A percentile compares a stretch with the other conserved stretches of the same genome.
Conservation (phyloP, 2,888 invertebrate genomes). For the Nudaria mundana region DNA sequence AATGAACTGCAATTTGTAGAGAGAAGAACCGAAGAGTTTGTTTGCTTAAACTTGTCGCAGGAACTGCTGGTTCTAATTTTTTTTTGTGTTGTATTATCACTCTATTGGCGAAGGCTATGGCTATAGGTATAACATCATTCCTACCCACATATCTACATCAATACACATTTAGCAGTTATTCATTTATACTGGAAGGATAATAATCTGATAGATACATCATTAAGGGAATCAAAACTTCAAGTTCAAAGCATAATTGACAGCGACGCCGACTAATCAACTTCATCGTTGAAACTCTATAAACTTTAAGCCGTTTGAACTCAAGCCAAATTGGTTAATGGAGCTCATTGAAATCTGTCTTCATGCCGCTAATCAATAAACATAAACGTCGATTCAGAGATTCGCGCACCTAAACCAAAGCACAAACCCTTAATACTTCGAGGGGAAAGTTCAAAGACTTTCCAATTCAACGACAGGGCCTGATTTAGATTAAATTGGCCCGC, state of each 20-base stretch:
- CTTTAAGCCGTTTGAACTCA: conserved; percentile 58
- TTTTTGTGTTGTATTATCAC: too few species aligned
- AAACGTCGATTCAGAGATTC: conserved; percentile 67
- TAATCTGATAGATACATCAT: conserved; percentile 3
- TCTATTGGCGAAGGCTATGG: too few species aligned
- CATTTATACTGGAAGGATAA: too few species aligned
- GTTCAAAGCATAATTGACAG: conserved; percentile 32
- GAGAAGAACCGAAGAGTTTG: too few species aligned
- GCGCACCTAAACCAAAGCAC: conserved; percentile 57
- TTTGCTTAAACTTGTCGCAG: too few species aligned
- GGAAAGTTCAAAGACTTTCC: conserved; percentile 71
- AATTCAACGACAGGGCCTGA: conserved; percentile 48
- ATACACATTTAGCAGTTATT: too few species aligned
- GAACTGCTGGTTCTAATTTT: too few species aligned
- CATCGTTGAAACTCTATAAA: conserved; percentile 54
- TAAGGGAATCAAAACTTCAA: conserved; percentile 19
- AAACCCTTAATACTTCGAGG: conserved; percentile 53
- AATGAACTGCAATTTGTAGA: too few species aligned
- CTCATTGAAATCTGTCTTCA: conserved; percentile 66
- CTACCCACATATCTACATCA: too few species aligned
- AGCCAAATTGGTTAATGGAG: conserved; percentile 76
- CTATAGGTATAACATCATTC: too few species aligned
- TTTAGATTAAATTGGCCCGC: conserved; percentile 27
- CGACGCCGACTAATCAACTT: conserved; percentile 50
- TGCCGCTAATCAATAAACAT: conserved; percentile 73